Conservation (phyloP, 64 coral and sea anemone species). For the Montipora efflorescens region DNA sequence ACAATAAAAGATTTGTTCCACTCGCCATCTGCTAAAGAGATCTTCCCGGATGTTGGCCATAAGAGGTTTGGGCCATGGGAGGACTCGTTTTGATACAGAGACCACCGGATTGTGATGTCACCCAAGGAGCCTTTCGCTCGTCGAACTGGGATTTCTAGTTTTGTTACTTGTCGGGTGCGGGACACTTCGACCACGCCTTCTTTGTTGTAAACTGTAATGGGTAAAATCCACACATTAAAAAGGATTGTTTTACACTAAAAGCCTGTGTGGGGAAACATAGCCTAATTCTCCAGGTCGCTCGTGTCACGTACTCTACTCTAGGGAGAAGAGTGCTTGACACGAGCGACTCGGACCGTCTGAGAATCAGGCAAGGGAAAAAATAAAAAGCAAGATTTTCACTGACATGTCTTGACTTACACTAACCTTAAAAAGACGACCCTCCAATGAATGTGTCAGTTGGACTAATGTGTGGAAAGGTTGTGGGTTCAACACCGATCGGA, state of each 20-base stretch:
- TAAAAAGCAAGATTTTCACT: no score
- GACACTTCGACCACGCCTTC: slow-evolving; percentile 52
- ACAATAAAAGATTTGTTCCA: slow-evolving; percentile 73
- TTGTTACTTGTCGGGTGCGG: slow-evolving; percentile 8
- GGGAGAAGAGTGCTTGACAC: no score
- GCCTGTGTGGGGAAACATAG: not conserved
- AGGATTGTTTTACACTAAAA: not conserved
- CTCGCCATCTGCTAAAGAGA: slow-evolving; percentile 61
- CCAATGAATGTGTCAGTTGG: no score
- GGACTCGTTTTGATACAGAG: slow-evolving; percentile 62
- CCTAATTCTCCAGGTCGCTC: no score
- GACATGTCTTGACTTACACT: no score
- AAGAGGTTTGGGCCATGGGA: slow-evolving; percentile 16
- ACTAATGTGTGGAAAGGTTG: no score
- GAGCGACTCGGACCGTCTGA: no score
- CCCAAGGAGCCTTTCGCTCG: slow-evolving; percentile 78
- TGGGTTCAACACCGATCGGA: no score
- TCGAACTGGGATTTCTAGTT: slow-evolving; percentile 68
- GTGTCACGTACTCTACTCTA: no score
- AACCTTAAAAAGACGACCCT: no score
- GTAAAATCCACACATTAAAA: not conserved
- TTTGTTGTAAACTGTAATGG: slow-evolving; percentile 49
- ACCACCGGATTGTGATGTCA: slow-evolving; percentile 80
- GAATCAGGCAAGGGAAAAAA: no score
- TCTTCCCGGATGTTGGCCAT: slow-evolving; percentile 71